phyloP scores from a whole-genome alignment of 2,797 vertebrate species.

The Geotrypetes seraphini region DNA sequence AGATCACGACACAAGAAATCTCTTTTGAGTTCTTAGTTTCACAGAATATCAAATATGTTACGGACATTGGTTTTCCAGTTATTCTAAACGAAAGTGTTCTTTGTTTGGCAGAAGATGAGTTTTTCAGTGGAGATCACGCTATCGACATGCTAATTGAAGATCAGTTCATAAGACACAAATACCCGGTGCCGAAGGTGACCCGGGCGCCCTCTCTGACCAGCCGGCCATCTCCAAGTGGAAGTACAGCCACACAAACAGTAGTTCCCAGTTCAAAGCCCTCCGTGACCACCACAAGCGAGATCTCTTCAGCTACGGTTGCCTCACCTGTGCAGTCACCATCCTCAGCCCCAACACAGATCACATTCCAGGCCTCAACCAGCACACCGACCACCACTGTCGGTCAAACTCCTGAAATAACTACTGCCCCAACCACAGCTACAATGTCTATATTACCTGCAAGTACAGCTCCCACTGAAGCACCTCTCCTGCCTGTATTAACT shows the following conservation, averaged over 20 bases:
- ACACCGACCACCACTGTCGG: fast-evolving
- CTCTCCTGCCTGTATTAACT: fast-evolving
- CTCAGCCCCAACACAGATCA: neutral
- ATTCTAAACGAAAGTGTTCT: too few species aligned
- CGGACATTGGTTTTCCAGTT: neutral
- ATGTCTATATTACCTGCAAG: neutral
- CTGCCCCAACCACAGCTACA: neutral
- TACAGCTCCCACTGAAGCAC: neutral
- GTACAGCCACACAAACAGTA: neutral
- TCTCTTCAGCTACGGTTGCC: neutral
- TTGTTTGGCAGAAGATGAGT: constrained; percentile 68
- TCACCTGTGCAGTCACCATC: neutral
- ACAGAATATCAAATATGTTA: neutral
- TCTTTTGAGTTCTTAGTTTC: too few species aligned
- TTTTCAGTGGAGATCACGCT: constrained; percentile 74
- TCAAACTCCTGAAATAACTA: too few species aligned
- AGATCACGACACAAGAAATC: too few species aligned
- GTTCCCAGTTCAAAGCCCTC: neutral
- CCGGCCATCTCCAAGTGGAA: constrained; percentile 2
- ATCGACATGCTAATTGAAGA: constrained; percentile 75
- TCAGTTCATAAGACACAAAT: constrained; percentile 73
- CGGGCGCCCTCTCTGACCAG: constrained; percentile 28
- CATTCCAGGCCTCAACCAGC: neutral
- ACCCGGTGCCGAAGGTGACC: constrained; percentile 8
- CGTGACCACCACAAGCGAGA: neutral